These are phyloP conservation scores for Zaprionus taronus DNA, from an alignment of 1,140 invertebrate genomes.

Conservation along the genomic window DNA sequence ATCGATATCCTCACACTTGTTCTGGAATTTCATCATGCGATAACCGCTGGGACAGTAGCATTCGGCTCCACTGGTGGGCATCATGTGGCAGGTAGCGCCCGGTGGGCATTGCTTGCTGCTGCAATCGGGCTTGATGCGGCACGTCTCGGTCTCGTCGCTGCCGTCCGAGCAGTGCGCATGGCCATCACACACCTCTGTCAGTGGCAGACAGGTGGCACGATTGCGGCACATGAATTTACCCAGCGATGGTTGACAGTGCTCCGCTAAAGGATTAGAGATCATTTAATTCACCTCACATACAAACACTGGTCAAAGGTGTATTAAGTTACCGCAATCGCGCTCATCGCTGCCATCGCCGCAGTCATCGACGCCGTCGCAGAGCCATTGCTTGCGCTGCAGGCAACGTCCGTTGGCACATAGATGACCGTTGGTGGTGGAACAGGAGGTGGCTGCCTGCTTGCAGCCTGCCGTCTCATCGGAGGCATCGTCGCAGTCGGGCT, in stretches of 20 bases:
- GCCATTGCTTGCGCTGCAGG: constrained; percentile 65
- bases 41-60: constrained; percentile 85
- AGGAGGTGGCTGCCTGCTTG: constrained; percentile 54
- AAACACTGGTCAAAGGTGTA: background rate
- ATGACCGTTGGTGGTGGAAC: constrained; percentile 50
- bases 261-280: constrained; percentile 16
- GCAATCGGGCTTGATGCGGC: constrained; percentile 68
- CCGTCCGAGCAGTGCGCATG: constrained; percentile 83
- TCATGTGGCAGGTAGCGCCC: constrained; percentile 64
- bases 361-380: constrained; percentile 85
- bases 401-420: constrained; percentile 74
- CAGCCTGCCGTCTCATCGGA: constrained; percentile 89
- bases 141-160: constrained; percentile 78
- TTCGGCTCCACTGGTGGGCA: constrained; percentile 80
- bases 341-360: constrained; percentile 89
- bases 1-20: constrained; percentile 89
- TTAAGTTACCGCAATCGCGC: constrained; percentile 86
- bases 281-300: background rate
- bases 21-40: constrained; percentile 62
- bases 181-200: constrained; percentile 87
- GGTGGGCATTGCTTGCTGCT: constrained; percentile 46
- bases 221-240: constrained; percentile 80
- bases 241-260: constrained; percentile 49
- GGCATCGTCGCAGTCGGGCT: constrained; percentile 90
- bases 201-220: constrained; percentile 85